phyloP scores from a whole-genome alignment of 37 sponge, comb jelly and placozoan genomes.

The Ianthella basta region DNA sequence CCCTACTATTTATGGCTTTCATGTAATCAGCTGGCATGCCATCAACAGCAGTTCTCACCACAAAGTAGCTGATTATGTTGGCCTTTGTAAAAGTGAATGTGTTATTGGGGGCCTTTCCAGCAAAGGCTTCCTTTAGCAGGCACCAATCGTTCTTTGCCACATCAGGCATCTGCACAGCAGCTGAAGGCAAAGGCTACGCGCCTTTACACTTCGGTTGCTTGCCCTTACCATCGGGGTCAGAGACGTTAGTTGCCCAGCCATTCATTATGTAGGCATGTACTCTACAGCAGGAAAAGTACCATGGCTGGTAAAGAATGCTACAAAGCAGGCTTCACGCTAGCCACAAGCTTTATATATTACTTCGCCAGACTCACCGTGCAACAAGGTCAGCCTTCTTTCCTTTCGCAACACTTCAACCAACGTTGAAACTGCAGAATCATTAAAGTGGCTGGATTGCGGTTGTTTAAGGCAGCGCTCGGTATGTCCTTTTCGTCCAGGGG shows the following conservation, averaged over 20 bases:
- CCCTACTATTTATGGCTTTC: constrained; percentile 43
- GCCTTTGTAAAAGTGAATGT: constrained; percentile 16
- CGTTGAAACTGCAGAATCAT: not conserved
- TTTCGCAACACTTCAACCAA: not conserved
- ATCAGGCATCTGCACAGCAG: not conserved
- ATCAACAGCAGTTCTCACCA: constrained; percentile 31
- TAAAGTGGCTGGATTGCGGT: not conserved
- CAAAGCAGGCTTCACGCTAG: not conserved
- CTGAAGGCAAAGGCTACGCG: not conserved
- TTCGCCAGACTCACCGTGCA: not conserved
- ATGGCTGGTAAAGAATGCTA: too few relatives aligned
- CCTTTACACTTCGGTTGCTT: not conserved
- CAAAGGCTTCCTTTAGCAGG: constrained; percentile 14
- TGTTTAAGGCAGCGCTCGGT: not conserved
- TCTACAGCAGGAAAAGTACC: constrained; percentile 13
- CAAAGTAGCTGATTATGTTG: constrained; percentile 45
- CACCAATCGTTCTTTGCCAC: constrained; percentile 10
- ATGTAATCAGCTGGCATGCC: constrained; percentile 25
- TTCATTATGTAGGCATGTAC: constrained; percentile 53
- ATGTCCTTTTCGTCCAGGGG: not conserved
- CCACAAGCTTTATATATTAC: not conserved
- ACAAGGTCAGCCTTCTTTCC: constrained; percentile 12
- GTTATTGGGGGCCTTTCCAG: not conserved
- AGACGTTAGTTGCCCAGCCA: constrained; percentile 40
- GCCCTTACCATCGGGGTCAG: constrained; percentile 44